Evolutionary conservation across 2,888 invertebrate species (phyloP), one percentile per base, ranked within the genome.

Genomic region (Oscheius sp.): DNA sequence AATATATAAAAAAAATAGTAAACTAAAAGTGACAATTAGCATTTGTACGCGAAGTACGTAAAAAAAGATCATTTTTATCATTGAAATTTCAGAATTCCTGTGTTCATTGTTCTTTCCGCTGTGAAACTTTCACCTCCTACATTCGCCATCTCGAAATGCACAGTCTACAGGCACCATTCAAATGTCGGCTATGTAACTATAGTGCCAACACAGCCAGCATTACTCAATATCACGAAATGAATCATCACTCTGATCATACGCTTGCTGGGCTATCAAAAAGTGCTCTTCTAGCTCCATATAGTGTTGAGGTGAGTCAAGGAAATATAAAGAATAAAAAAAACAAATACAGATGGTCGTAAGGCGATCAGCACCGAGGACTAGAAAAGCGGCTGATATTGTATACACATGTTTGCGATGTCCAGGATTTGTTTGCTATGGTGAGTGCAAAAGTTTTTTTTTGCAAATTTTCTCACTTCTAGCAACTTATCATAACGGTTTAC

Each of bases 81-180:
- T 14, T 3, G 6, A 33, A 32, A 5, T 68, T 68, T 41, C 68
- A 68, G 68, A 32, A 47, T 44, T 26, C 59, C 9, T 75, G 74
- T 30, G 28, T 28, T 9, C 65, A 71, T 41, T 81, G 81, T 59
- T 73, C 71, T 6, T 76, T 81, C 67, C 72, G 77, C 24, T 76
- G 79, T 66, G 72, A 73, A 36, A 75, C 74, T 4, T 28, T 57
- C 1, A 67, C 63, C 33, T 65, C 71, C 17, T 77, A 73, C 67
- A 56, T 73, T 30, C 67, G 73, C 17, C 82, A 82, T 59, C 32
- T 56, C 47, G 82, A 82, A 56, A 69, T 72, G 36, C 82, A 82
- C 63, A 73, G 73, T 9, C 54, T 69, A 56, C 56, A 72, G 44
- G 62, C 61, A 20, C 6, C 69, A 3, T 68, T 69, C 47, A 70